These are phyloP conservation scores for Drosophila niveifrons DNA, from an alignment of 2,888 invertebrate species.

Conservation along the genomic window DNA sequence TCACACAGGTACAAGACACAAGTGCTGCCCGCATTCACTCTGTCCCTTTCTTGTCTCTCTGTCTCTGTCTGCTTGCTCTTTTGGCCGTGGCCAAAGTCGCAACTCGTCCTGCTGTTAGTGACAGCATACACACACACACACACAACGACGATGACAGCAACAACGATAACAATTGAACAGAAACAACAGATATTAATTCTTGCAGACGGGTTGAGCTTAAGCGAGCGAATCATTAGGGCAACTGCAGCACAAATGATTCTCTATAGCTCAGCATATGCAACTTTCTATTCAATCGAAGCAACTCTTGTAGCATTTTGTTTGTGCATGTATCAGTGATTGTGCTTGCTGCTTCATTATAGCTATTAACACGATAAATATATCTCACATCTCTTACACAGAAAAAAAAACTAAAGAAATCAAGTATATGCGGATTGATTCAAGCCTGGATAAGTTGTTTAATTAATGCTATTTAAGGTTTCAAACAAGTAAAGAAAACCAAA, in stretches of 20 bases:
- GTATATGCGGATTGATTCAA: too few relatives aligned
- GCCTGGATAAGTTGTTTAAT: too few relatives aligned
- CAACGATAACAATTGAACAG: constrained; percentile 49
- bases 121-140: constrained; percentile 52
- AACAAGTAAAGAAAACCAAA: too few relatives aligned
- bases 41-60: background rate
- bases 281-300: background rate
- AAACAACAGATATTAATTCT: constrained; percentile 70
- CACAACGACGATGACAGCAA: constrained; percentile 25
- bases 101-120: constrained; percentile 56
- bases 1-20: constrained; percentile 71
- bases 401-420: too few relatives aligned
- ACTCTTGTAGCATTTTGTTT: too few relatives aligned
- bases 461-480: too few relatives aligned
- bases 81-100: constrained; percentile 42
- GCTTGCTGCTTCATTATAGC: too few relatives aligned
- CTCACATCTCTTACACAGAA: background rate
- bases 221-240: constrained; percentile 48
- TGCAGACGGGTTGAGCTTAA: constrained; percentile 33
- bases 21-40: constrained; percentile 41
- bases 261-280: background rate
- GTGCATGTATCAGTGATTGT: too few relatives aligned
- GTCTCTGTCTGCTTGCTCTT: constrained; percentile 7
- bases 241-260: constrained; percentile 3
- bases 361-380: background rate